A percentile compares a stretch with the other conserved stretches of the same genome.
phyloP scores from a whole-genome alignment of 2,113 vertebrate genomes.

The Megaptera novaeangliae region DNA sequence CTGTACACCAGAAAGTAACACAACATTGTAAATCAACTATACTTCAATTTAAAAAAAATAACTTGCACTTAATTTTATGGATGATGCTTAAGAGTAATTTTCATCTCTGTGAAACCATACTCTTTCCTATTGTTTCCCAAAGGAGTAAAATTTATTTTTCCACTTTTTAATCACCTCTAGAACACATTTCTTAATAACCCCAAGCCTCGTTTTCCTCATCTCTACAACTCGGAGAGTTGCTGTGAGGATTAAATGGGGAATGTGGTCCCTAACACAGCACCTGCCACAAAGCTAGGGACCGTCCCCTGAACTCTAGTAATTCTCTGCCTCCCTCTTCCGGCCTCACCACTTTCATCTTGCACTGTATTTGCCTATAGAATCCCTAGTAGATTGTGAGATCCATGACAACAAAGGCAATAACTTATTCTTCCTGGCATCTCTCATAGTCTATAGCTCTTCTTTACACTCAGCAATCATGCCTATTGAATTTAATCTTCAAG shows the following conservation, averaged over 20 bases:
- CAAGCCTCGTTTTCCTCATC: neutral
- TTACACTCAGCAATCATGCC: neutral
- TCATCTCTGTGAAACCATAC: neutral
- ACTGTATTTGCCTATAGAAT: neutral
- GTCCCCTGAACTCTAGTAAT: neutral
- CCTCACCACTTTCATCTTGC: too few relatives aligned
- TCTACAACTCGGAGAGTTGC: neutral
- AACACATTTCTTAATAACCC: neutral
- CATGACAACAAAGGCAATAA: neutral
- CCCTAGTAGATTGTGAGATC: neutral
- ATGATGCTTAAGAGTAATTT: neutral
- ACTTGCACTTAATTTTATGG: neutral
- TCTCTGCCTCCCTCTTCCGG: accelerated
- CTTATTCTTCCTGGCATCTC: neutral
- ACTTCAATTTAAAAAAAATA: neutral
- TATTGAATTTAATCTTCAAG: neutral
- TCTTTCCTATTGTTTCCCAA: neutral
- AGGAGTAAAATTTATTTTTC: neutral
- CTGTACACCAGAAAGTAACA: neutral
- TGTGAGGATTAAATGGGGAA: neutral
- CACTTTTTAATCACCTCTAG: neutral
- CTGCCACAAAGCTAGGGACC: too few relatives aligned
- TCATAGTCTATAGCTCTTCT: neutral
- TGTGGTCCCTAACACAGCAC: neutral
- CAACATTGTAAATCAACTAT: neutral